phyloP scores from a whole-genome alignment of 2,797 vertebrate genomes.

The Megaceryle alcyon region DNA sequence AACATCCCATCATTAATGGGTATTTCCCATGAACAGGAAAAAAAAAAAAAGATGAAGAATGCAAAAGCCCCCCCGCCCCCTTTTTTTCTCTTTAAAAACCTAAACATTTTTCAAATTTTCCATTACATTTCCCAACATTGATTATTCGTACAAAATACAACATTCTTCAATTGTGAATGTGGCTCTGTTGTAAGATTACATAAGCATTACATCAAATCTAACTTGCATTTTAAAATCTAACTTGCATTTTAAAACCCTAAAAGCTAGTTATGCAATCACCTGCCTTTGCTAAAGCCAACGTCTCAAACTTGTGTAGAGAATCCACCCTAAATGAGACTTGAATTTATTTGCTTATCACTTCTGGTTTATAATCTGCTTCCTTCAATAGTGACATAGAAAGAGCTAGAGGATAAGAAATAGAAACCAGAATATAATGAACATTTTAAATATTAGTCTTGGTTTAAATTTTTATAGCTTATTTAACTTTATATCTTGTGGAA shows the following conservation, averaged over 20 bases:
- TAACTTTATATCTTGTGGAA: conserved; percentile 30
- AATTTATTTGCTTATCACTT: background rate
- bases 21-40: background rate
- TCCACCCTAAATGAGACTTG: background rate
- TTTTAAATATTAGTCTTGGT: background rate
- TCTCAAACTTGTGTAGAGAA: background rate
- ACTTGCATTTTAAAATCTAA: background rate
- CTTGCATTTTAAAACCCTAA: background rate
- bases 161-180: background rate
- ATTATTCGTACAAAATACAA: background rate
- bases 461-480: conserved; percentile 39
- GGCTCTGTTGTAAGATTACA: background rate
- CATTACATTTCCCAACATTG: background rate
- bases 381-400: background rate
- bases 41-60: background rate
- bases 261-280: background rate
- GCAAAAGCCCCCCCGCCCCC: background rate
- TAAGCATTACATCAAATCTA: background rate
- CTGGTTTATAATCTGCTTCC: background rate
- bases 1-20: background rate
- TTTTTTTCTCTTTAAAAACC: background rate
- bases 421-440: background rate
- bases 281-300: background rate
- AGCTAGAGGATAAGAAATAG: background rate
- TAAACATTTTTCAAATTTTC: background rate